Evolutionary conservation across 1,140 invertebrate species (phyloP), one percentile per base, ranked within the genome.

Genomic region (Aphidius ervi): DNA sequence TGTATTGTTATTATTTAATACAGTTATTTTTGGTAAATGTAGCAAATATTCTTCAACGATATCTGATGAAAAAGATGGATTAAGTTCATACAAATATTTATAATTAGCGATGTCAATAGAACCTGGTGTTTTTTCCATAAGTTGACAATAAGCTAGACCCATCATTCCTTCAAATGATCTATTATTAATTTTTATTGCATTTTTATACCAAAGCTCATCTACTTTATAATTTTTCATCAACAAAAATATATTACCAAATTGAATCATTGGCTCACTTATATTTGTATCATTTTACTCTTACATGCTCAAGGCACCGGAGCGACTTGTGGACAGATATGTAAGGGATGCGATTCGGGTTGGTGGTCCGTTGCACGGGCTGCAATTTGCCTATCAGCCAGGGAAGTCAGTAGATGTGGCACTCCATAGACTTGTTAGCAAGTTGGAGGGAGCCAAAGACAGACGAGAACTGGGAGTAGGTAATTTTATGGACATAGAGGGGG

Each of bases 61-160:
- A 64, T 92, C 85, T 7, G 95, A 72, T 37, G 95, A 80, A 66
- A 97, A 90, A 76, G 94, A 90, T 4, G 94, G 91, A 81, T 98
- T 91, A 37, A 98, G 77, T 43, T 80, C 71, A 10, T 84, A 81
- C 6, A 95, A 81, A 72, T 95, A 97, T 2, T 86, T 75, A 9
- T 88, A 80, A 31, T 86, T 83, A 0, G 91, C 87, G 69, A 94
- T 85, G 31, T 87, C 83, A 4, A 76, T 80, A 3, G 82, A 78
- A 7, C 83, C 84, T 56, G 66, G 58, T 0, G 72, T 68, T 8
- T 76, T 79, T 59, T 86, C 84, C 58, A 77, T 82, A 73, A 94
- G 78, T 76, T 94, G 91, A 79, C 92, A 94, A 10, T 87, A 74
- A 10, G 94, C 92, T 43, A 95, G 79, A 2, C 93, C 92, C 68